A percentile compares a stretch with the other conserved stretches of the same genome.
These are phyloP conservation scores for Centropyge bicolor DNA, from an alignment of 2,797 vertebrate species.

Conservation along the genomic window DNA sequence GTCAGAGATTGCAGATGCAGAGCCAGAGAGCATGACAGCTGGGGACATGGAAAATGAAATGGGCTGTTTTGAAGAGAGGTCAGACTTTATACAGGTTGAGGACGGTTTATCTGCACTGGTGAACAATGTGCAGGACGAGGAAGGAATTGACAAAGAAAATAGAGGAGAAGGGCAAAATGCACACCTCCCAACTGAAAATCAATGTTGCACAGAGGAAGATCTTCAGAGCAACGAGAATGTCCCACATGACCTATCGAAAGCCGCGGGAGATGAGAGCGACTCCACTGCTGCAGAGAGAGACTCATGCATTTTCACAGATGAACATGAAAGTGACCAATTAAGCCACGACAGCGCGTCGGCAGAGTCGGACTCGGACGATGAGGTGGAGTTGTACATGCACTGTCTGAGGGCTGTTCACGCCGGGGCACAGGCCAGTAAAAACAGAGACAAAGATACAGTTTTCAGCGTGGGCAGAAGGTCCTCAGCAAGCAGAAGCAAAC, in stretches of 20 bases:
- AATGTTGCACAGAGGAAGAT: conserved; percentile 19
- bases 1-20: conserved; percentile 18
- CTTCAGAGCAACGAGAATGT: conserved; percentile 5
- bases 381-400: conserved; percentile 84
- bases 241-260: conserved; percentile 26
- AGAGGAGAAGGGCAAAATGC: conserved; percentile 21
- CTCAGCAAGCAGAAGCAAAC: conserved; percentile 62
- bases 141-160: conserved; percentile 18
- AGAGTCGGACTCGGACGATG: conserved; percentile 83
- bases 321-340: conserved; percentile 38
- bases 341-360: conserved; percentile 59
- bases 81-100: conserved; percentile 24
- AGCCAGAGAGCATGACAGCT: conserved; percentile 9
- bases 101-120: conserved; percentile 44
- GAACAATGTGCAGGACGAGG: conserved; percentile 42
- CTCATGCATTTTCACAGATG: background rate
- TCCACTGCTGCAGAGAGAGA: background rate
- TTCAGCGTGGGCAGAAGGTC: conserved; percentile 56
- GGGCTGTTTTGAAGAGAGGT: conserved; percentile 28
- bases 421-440: conserved; percentile 36
- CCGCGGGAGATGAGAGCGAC: background rate
- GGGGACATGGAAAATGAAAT: conserved; percentile 27
- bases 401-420: conserved; percentile 76
- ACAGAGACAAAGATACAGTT: conserved; percentile 38
- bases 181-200: conserved; percentile 21